Base-by-base conservation (phyloP, 2,113 vertebrate species). In the Chelonoidis abingdonii region DNA sequence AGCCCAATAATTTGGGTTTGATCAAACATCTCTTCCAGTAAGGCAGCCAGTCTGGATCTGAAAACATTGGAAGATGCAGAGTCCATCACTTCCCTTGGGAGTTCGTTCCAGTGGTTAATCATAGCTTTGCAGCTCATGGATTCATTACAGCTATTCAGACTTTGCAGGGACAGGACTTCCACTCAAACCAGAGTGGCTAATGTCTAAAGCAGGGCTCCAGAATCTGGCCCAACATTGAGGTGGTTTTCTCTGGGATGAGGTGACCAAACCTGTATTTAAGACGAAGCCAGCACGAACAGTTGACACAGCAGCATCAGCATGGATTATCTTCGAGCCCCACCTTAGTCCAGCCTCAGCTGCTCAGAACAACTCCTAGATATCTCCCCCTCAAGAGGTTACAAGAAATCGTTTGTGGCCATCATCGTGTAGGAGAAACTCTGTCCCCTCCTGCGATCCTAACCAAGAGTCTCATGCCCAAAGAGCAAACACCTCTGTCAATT, bases 311-410 rank as follows among this genome's bases (percentile, higher is more conserved):
- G 72, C 79, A 57, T 27, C 12, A 38, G 44, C 1, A 0, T 54
- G 49, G 35, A 8, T 47, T 53, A 29, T 21, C 53, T 87, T 17
- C 35, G 54, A 69, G 49, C 7, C 29, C 65, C 90, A 41, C 27
- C n/a, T 35, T 12, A 0, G 0, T 57, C 62, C 75, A 7, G 35
- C 29, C 84, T 47, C 47, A 12, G 47, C 56, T 49, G n/a, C 57
- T 62, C 21, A 1, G 1, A 49, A 35, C 56, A 80, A 2, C 78
- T 52, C 78, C 35, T 54, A 12, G 91, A n/a, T 1, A 2, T 80
- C 83, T 10, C 76, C 72, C 21, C 50, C 80, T 5, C 41, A 49
- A 35, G n/a, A 80, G 69, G 89, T 82, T 80, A 6, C 3, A 11
- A 75, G 89, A 83, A 89, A 91, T 72, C 16, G 76, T 49, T 52